Evolutionary conservation across 2,797 vertebrate genomes (phyloP).

Genomic region (Percopsis omiscomaycus): DNA sequence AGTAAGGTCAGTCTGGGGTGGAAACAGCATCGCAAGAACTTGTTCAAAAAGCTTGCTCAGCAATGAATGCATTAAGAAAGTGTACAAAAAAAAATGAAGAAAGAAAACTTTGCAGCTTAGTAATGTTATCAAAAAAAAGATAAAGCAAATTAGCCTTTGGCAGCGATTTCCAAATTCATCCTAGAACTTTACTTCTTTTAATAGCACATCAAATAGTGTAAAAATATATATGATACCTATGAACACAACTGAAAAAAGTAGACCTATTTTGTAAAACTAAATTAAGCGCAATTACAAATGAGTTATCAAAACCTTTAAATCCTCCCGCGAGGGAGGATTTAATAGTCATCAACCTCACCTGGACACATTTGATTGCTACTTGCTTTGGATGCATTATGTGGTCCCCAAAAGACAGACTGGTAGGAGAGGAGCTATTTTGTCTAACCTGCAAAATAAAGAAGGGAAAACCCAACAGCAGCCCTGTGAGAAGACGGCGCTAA

Average conservation of each 20-base stretch:
- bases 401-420: conserved; percentile 94
- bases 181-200: no score
- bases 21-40: conserved; percentile 24
- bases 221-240: no score
- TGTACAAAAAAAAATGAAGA: neutral
- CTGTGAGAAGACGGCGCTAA: conserved; percentile 6
- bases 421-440: conserved; percentile 97
- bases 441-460: conserved; percentile 81
- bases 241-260: no score
- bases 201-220: no score
- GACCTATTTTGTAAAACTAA: no score
- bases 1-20: conserved; percentile 92
- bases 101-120: no score
- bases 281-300: no score
- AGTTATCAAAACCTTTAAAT: neutral
- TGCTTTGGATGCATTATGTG: conserved; percentile 93
- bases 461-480: neutral
- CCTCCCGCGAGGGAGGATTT: neutral
- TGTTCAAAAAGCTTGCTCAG: neutral
- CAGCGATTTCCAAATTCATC: no score
- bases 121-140: no score
- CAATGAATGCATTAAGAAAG: neutral
- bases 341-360: conserved; percentile 76
- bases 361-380: conserved; percentile 91
- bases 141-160: no score